Percentiles rank a stretch among this genome's conserved stretches.
phyloP scores from a whole-genome alignment of 1,140 invertebrate genomes.

The Dryas iulia region DNA sequence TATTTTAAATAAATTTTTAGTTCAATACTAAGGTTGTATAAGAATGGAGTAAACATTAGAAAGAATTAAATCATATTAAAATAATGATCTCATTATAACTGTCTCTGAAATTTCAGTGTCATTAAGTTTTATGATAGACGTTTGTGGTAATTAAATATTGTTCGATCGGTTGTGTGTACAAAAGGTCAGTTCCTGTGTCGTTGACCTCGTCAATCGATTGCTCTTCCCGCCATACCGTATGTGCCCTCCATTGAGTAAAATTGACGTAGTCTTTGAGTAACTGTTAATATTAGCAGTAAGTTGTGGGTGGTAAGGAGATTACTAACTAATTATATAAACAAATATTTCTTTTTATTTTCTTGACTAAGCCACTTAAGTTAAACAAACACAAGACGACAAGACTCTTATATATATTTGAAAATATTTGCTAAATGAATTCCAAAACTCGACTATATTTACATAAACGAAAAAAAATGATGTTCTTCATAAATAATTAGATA shows the following conservation, averaged over 20 bases:
- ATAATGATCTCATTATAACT: neutral
- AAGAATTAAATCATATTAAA: too few species aligned
- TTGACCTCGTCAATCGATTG: constrained; percentile 74
- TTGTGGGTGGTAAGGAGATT: too few species aligned
- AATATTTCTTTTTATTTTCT: too few species aligned
- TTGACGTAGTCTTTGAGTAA: constrained; percentile 29
- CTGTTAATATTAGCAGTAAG: constrained; percentile 11
- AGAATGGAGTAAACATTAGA: neutral
- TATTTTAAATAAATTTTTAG: neutral
- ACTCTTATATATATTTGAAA: too few species aligned
- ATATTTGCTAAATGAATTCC: neutral
- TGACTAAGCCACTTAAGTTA: too few species aligned
- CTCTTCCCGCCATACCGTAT: constrained; percentile 59
- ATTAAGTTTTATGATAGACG: neutral
- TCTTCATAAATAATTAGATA: neutral
- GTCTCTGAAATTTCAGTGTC: constrained; percentile 12
- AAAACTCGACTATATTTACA: too few species aligned
- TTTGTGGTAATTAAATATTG: constrained; percentile 36
- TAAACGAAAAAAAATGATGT: too few species aligned
- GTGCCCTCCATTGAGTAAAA: constrained; percentile 56
- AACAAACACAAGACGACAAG: too few species aligned
- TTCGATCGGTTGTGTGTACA: constrained; percentile 71
- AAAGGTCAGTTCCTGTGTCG: constrained; percentile 74
- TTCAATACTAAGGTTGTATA: neutral
- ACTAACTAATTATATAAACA: too few species aligned